Evolutionary conservation across 2,888 invertebrate species (phyloP).

Genomic region (Tipula helvola): DNA sequence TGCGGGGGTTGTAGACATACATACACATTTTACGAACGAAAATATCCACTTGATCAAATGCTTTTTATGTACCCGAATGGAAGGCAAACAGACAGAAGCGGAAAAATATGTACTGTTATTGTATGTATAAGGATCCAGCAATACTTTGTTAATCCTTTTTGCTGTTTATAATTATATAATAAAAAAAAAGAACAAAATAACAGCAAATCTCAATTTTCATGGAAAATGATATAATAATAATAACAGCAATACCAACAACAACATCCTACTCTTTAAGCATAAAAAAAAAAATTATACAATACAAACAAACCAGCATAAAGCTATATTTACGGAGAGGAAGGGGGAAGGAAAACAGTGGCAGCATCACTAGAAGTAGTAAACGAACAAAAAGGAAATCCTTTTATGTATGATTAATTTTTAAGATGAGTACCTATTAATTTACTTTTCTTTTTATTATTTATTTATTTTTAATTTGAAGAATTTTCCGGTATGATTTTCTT

Average conservation of each 20-base stretch:
- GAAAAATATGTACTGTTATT: not conserved
- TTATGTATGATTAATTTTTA: slow-evolving; percentile 4
- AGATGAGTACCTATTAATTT: slow-evolving; percentile 4
- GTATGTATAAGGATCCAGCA: not conserved
- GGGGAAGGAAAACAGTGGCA: not conserved
- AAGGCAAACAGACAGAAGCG: not conserved
- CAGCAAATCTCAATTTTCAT: not conserved
- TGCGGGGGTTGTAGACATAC: not conserved
- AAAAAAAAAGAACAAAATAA: not conserved
- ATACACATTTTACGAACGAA: not conserved
- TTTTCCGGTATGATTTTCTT: not conserved
- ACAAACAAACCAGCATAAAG: not conserved
- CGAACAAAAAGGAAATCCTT: not conserved
- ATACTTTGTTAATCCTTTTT: not conserved
- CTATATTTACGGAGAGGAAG: not conserved
- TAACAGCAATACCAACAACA: not conserved
- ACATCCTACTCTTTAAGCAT: not conserved
- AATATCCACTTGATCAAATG: not conserved
- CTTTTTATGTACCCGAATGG: not conserved
- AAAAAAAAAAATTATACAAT: not conserved
- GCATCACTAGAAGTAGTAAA: not conserved
- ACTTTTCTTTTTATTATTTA: not conserved
- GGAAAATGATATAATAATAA: not conserved
- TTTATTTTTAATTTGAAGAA: not conserved
- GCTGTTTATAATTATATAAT: not conserved